These are phyloP conservation scores for Turdus rufiventris DNA, from an alignment of 2,113 vertebrate species.

Conservation along the genomic window DNA sequence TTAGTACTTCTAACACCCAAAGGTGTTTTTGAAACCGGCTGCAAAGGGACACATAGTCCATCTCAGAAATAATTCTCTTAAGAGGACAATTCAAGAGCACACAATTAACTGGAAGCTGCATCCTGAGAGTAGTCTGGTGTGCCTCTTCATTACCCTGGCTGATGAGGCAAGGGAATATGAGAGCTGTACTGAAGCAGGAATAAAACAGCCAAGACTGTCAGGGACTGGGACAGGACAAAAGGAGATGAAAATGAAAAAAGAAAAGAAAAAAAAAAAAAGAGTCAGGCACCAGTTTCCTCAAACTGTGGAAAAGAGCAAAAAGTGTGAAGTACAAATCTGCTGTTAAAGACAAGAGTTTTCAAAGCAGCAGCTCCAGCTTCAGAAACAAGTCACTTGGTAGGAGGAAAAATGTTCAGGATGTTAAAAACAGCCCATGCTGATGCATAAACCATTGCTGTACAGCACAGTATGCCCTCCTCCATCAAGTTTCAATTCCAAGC, in stretches of 20 bases:
- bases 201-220: neutral
- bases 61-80: neutral
- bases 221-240: neutral
- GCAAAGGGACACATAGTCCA: neutral
- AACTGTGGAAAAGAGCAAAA: neutral
- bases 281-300: neutral
- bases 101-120: neutral
- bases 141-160: constrained; percentile 20
- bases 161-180: neutral
- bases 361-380: neutral
- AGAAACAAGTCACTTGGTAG: neutral
- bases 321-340: neutral
- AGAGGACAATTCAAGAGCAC: neutral
- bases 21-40: neutral
- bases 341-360: neutral
- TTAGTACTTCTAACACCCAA: neutral
- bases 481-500: neutral
- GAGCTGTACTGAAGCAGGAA: neutral
- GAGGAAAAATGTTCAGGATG: neutral
- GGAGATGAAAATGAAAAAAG: neutral
- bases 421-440: neutral
- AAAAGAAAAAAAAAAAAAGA: neutral
- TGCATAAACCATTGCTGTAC: neutral
- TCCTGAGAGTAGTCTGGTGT: neutral
- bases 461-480: neutral